phyloP scores from a whole-genome alignment of 2,113 vertebrate species.

The Alexandromys fortis region DNA sequence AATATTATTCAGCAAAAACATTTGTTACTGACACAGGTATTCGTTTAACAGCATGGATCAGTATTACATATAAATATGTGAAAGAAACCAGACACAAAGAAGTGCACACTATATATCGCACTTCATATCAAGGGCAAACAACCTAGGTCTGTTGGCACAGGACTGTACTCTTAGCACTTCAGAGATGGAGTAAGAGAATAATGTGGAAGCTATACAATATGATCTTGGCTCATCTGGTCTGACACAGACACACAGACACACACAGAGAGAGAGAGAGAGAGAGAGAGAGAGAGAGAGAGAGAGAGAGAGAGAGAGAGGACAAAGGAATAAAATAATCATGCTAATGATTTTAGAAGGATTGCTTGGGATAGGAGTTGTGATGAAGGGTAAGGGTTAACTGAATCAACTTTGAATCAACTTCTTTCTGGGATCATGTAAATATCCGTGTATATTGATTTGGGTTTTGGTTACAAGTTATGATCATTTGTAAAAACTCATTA shows the following conservation, averaged over 20 bases:
- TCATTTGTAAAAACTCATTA: slow-evolving; percentile 7
- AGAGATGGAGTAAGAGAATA: neutral
- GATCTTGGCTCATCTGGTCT: neutral
- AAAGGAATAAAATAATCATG: neutral
- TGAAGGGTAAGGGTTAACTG: neutral
- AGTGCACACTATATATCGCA: neutral
- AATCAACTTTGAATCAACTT: neutral
- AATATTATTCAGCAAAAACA: slow-evolving; percentile 1
- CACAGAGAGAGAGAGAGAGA: too few relatives aligned
- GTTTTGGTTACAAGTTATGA: neutral
- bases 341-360: neutral
- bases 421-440: neutral
- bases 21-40: neutral
- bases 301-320: neutral
- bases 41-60: neutral
- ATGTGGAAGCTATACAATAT: neutral
- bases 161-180: neutral
- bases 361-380: neutral
- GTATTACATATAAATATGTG: neutral
- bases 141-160: neutral
- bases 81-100: neutral
- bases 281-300: neutral
- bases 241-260: too few relatives aligned
- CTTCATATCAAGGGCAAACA: neutral
- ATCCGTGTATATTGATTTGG: neutral